A percentile compares a stretch with the other conserved stretches of the same genome.
Conservation (phyloP, 2,797 vertebrate species). For the Acrossocheilus wenchowensis region DNA sequence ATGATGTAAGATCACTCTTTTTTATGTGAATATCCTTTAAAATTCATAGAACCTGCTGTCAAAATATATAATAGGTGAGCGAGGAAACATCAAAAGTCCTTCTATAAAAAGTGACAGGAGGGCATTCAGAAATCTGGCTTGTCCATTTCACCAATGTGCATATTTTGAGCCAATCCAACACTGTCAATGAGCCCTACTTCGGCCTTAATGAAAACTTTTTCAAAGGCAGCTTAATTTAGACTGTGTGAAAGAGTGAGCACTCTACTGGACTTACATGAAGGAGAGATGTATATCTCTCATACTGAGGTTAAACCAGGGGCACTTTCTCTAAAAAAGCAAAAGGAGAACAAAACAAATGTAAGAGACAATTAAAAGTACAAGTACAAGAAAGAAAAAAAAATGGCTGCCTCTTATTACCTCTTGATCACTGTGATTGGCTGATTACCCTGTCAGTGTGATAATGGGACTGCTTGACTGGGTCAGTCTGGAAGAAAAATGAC, state of each 20-base stretch:
- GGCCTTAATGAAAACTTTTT: conserved; percentile 62
- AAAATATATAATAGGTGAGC: conserved; percentile 39
- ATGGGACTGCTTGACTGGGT: background rate
- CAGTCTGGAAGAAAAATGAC: background rate
- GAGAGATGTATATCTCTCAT: conserved; percentile 14
- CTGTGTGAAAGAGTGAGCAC: conserved; percentile 53
- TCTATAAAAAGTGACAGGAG: conserved; percentile 46
- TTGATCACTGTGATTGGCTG: background rate
- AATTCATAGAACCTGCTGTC: conserved; percentile 54
- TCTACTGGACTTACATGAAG: conserved; percentile 38
- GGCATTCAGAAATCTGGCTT: conserved; percentile 39
- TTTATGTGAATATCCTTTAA: conserved; percentile 35
- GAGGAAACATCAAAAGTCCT: conserved; percentile 44
- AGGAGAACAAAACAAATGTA: background rate
- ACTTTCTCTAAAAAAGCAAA: background rate
- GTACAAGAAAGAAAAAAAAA: background rate
- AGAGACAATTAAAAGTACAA: background rate
- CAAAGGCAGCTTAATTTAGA: conserved; percentile 55
- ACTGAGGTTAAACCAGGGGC: background rate
- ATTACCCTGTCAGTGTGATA: background rate
- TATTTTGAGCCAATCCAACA: conserved; percentile 58
- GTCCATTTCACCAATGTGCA: conserved; percentile 53
- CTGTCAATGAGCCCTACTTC: conserved; percentile 52
- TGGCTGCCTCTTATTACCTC: background rate
- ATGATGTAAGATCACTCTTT: conserved; percentile 31